phyloP scores from a whole-genome alignment of 2,113 vertebrate genomes.

The Lipophrys pholis region DNA sequence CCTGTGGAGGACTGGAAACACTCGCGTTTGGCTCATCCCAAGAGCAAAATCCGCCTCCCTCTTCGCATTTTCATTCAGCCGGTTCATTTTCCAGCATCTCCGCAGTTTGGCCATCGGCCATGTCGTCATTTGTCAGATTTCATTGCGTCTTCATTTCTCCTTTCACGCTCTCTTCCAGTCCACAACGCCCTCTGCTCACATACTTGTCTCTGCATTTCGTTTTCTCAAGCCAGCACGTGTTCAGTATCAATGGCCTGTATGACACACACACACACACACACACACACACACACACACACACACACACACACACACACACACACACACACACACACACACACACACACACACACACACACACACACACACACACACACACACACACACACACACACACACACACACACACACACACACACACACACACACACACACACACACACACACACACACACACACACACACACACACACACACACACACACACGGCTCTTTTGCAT shows the following conservation, averaged over 20 bases:
- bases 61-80: slow-evolving; percentile 30
- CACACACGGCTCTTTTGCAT: slow-evolving; percentile 44
- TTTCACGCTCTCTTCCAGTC: not conserved
- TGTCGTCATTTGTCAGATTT: slow-evolving; percentile 9
- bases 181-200: slow-evolving; percentile 2
- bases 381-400: not conserved
- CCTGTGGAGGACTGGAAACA: slow-evolving; percentile 45
- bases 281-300: too few relatives aligned
- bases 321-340: too few relatives aligned
- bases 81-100: slow-evolving; percentile 15
- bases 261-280: slow-evolving; percentile 29
- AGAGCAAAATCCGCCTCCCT: slow-evolving; percentile 12
- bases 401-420: slow-evolving; percentile 21
- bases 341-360: too few relatives aligned
- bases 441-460: too few relatives aligned
- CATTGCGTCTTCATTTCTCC: slow-evolving; percentile 18
- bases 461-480: too few relatives aligned
- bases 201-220: slow-evolving; percentile 23
- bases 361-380: too few relatives aligned
- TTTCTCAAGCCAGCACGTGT: slow-evolving; percentile 31
- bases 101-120: slow-evolving; percentile 12
- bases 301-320: too few relatives aligned
- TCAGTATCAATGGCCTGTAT: slow-evolving; percentile 50
- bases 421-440: too few relatives aligned
- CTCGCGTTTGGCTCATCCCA: slow-evolving; percentile 32